A percentile compares a stretch with the other conserved stretches of the same genome.
Evolutionary conservation across 2,888 invertebrate genomes (phyloP).

Genomic region (Amphipyra tragopoginis): DNA sequence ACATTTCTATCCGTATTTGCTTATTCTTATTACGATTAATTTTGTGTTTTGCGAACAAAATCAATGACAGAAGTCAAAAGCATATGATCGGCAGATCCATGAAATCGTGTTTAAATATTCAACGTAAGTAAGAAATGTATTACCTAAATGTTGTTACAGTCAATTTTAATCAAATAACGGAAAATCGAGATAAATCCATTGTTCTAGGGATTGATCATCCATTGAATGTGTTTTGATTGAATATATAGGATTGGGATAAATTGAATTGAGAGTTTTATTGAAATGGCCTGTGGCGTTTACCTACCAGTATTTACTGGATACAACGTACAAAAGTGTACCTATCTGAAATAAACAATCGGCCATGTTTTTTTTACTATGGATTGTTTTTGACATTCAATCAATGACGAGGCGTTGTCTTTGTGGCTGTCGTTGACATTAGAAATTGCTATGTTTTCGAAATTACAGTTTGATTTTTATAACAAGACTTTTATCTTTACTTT

Average conservation of each 20-base stretch:
- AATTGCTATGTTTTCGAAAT: conserved; percentile 6
- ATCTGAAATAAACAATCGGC: conserved; percentile 33
- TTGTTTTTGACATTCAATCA: conserved; percentile 20
- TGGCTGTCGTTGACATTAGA: neutral
- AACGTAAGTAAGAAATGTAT: neutral
- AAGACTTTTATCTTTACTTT: neutral
- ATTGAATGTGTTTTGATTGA: conserved; percentile 37
- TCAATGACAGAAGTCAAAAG: too few species aligned
- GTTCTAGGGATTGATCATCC: conserved; percentile 14
- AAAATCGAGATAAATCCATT: conserved; percentile 35
- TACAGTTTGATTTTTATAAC: neutral
- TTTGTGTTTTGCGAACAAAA: too few species aligned
- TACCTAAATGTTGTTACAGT: conserved; percentile 1
- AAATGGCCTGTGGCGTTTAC: conserved; percentile 39
- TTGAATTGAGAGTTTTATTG: conserved; percentile 53
- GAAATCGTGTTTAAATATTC: neutral
- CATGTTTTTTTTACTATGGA: conserved; percentile 18
- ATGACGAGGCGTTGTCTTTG: conserved; percentile 3
- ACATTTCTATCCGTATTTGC: too few species aligned
- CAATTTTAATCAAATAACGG: conserved; percentile 24
- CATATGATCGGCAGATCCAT: neutral
- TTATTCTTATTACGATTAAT: too few species aligned
- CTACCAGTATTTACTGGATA: conserved; percentile 30
- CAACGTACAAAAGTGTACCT: conserved; percentile 16
- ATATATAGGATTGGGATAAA: conserved; percentile 46